A percentile compares a stretch with the other conserved stretches of the same genome.
phyloP scores from a whole-genome alignment of 2,888 invertebrate genomes.

The Spodoptera exigua region DNA sequence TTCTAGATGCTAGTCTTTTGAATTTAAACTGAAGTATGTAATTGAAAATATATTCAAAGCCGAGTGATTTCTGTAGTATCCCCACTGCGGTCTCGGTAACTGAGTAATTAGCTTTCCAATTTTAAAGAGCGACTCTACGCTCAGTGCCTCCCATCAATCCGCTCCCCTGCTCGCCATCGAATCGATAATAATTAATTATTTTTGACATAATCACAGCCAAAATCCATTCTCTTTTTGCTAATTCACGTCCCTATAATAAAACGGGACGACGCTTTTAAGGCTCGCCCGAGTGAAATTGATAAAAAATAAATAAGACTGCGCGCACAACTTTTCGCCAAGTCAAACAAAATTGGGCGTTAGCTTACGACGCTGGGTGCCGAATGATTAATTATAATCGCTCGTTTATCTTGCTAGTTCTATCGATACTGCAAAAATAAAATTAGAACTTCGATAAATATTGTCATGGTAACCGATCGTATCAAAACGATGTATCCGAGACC shows the following conservation, averaged over 20 bases:
- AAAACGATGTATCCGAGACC: slow-evolving; percentile 67
- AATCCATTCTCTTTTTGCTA: slow-evolving; percentile 92
- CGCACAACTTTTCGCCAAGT: slow-evolving; percentile 82
- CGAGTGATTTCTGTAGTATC: slow-evolving; percentile 73
- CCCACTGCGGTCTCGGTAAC: slow-evolving; percentile 70
- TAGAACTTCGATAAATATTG: slow-evolving; percentile 45
- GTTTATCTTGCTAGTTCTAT: slow-evolving; percentile 56
- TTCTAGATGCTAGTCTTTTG: slow-evolving; percentile 16
- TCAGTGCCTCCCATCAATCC: slow-evolving; percentile 81
- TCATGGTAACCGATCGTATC: slow-evolving; percentile 61
- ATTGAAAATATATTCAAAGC: slow-evolving; percentile 47
- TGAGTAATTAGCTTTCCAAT: slow-evolving; percentile 86
- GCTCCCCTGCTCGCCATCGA: slow-evolving; percentile 81
- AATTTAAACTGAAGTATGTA: slow-evolving; percentile 23
- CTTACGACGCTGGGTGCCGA: slow-evolving; percentile 70
- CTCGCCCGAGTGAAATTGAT: slow-evolving; percentile 84
- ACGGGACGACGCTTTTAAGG: slow-evolving; percentile 85
- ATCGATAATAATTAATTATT: slow-evolving; percentile 93
- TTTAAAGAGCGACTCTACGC: slow-evolving; percentile 81
- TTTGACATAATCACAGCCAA: slow-evolving; percentile 92
- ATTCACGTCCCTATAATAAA: slow-evolving; percentile 91
- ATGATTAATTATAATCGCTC: slow-evolving; percentile 79
- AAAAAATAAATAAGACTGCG: slow-evolving; percentile 87
- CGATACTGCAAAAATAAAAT: slow-evolving; percentile 38
- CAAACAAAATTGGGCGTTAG: slow-evolving; percentile 82